Base-by-base conservation (phyloP, 1,140 invertebrate species). In the Macrocentrus cingulum region DNA sequence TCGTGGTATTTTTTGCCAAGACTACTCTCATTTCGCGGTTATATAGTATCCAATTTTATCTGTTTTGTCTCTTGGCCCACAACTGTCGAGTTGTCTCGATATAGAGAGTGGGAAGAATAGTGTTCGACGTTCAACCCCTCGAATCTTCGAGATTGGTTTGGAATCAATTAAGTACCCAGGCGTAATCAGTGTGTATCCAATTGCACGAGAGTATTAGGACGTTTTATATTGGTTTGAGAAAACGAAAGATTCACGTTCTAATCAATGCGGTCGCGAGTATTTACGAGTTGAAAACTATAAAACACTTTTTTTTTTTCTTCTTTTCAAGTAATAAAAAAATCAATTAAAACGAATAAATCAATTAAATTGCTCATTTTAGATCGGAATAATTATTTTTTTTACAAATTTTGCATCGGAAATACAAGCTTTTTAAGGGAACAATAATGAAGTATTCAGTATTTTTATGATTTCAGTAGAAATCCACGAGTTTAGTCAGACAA, bases 231-330 rank as follows among this genome's bases (percentile, higher is more conserved):
- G 25, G 25, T 29, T n/a, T 11, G 37, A 15, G 9, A 13, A n/a
- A 39, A 39, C 20, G 50, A 44, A 63, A 64, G 62, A 64, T 64
- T 64, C 62, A 61, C 55, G 54, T 58, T 59, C 56, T 51, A 64
- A 64, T 64, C 59, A 64, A 61, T 58, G 59, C 11, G 25, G 34
- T 48, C 50, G 25, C 6, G 36, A 50, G 46, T 60, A 61, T 64
- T 64, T 64, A 63, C 62, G 58, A 60, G 39, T 42, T 55, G 15
- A 44, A 46, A 60, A 66, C 49, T 65, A 64, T 67, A 67, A 6
- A 11, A 34, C 29, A 34, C 29, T 34, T 34, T 34, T 34, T 7
- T 34, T 34, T 34, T 11, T 7, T 34, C 6, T n/a, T n/a, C n/a
- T n/a, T n/a, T n/a, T n/a, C n/a, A n/a, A n/a, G n/a, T n/a, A n/a